Base-by-base conservation (phyloP, 2,113 vertebrate genomes). In the Suncus etruscus region DNA sequence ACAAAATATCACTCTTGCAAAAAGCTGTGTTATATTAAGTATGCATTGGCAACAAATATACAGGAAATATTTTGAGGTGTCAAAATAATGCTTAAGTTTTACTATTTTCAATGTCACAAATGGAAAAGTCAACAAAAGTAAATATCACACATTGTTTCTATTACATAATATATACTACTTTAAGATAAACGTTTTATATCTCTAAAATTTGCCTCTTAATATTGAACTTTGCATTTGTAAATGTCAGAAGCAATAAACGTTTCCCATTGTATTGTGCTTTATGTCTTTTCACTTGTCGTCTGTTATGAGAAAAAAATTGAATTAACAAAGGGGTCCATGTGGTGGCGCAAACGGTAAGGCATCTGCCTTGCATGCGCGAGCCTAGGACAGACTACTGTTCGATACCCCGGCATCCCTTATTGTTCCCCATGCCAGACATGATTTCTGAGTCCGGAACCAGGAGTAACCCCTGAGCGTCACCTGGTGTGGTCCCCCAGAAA, bases 181-280 rank as follows among this genome's bases (percentile, higher is more conserved):
- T 72, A 74, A 85, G 9, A 89, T 68, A 85, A 87, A 72, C 20
- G 1, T 76, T 61, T 91, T 83, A 79, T 87, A 18, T 3, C 7
- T 73, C 29, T 50, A 8, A n/a, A 58, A 80, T 78, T 54, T 15
- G 54, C 1, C 54, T 54, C 54, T 54, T 54, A 54, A 14, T 54
- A 14, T 54, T 54, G 18, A 8, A 47, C 9, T 31, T 72, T 32
- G 39, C 39, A 39, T 39, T 81, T 81, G 50, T 50, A 7, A 68
- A 2, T 51, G 20, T 75, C 27, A 73, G 25, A 76, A 50, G 12
- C 1, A 85, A 29, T 10, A 65, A 9, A 45, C 3, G 5, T 11
- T 78, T 58, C 39, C n/a, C 79, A 1, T 72, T 83, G n/a, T 47
- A 63, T 14, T 75, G 18, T 45, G 24, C n/a, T 50, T 61, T 68